A percentile compares a stretch with the other conserved stretches of the same genome.
Evolutionary conservation across 1,140 invertebrate genomes (phyloP).

Genomic region (Hypothenemus hampei): DNA sequence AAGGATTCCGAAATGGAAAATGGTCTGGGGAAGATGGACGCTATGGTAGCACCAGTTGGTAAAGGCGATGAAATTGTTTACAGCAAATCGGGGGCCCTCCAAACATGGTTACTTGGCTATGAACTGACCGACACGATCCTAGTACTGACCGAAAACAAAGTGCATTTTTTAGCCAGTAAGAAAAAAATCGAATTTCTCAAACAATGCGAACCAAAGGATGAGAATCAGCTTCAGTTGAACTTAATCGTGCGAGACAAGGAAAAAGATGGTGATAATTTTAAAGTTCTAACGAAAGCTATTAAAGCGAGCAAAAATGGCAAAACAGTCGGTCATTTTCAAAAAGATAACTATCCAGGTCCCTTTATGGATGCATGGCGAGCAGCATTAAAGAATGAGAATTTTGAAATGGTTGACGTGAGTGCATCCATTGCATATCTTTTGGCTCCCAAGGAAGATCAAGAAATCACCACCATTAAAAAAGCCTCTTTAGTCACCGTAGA

Average conservation of each 20-base stretch:
- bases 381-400: conserved; percentile 67
- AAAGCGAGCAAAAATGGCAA: conserved; percentile 87
- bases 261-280: conserved; percentile 93
- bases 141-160: conserved; percentile 76
- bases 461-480: conserved; percentile 90
- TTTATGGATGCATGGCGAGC: conserved; percentile 90
- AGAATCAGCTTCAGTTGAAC: conserved; percentile 72
- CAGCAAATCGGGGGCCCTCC: conserved; percentile 90
- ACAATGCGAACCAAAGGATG: conserved; percentile 82
- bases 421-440: conserved; percentile 80
- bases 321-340: conserved; percentile 86
- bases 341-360: conserved; percentile 90
- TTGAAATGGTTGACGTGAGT: conserved; percentile 87
- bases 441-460: conserved; percentile 92
- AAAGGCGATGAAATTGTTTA: conserved; percentile 93
- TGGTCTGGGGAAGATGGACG: conserved; percentile 83
- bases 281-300: conserved; percentile 79
- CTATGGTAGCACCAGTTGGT: conserved; percentile 83
- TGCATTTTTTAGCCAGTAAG: conserved; percentile 91
- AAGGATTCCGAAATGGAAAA: conserved; percentile 71
- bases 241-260: conserved; percentile 91
- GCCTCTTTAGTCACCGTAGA: conserved; percentile 90
- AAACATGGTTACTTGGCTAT: conserved; percentile 97
- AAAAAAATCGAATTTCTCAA: conserved; percentile 97
- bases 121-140: conserved; percentile 94